These are phyloP conservation scores for Nothocercus julius DNA, from an alignment of 2,113 vertebrate species.

Conservation along the genomic window DNA sequence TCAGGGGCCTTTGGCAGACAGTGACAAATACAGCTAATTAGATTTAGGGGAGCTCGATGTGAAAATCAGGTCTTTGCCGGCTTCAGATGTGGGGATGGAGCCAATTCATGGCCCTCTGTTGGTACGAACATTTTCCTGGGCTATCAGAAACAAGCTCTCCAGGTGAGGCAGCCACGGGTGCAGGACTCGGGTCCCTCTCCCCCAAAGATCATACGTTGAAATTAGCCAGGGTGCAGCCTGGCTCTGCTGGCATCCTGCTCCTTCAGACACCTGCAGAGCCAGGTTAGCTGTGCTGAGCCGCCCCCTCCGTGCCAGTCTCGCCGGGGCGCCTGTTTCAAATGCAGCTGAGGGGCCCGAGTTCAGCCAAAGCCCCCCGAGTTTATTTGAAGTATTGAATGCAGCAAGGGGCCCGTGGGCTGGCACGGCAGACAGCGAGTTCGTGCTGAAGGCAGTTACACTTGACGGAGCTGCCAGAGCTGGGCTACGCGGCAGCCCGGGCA, in stretches of 20 bases:
- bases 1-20: background rate
- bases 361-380: conserved; percentile 9
- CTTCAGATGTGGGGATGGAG: background rate
- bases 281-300: background rate
- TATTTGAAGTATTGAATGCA: conserved; percentile 52
- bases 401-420: conserved; percentile 10
- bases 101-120: background rate
- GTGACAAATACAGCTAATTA: background rate
- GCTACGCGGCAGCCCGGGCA: background rate
- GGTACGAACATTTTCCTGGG: background rate
- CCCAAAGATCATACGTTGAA: background rate
- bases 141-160: background rate
- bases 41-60: background rate
- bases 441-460: conserved; percentile 21
- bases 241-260: accelerated
- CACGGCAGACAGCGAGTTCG: background rate
- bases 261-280: background rate
- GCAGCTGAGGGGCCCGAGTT: background rate
- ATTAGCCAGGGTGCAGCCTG: background rate
- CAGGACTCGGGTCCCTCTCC: background rate
- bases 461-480: background rate
- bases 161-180: background rate
- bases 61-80: background rate
- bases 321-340: background rate
- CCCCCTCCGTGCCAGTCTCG: accelerated